phyloP scores from a whole-genome alignment of 2,888 invertebrate species.

The Ophion obscuratus region DNA sequence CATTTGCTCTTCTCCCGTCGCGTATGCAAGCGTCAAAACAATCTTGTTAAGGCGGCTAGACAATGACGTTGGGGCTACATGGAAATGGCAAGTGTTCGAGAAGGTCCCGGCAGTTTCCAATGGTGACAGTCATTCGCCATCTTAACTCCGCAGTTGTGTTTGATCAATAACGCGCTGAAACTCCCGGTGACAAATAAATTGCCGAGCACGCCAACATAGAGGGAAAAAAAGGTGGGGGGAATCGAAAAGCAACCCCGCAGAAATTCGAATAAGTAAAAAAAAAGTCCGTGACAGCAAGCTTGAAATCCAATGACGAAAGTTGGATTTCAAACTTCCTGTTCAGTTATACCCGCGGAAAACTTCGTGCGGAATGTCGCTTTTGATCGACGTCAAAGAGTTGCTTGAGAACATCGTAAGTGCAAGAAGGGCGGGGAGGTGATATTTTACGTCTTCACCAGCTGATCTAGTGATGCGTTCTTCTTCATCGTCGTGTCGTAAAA shows the following conservation, averaged over 20 bases:
- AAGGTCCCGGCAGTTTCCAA: not conserved
- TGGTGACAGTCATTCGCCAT: slow-evolving; percentile 12
- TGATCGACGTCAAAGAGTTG: slow-evolving; percentile 23
- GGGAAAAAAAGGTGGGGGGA: not conserved
- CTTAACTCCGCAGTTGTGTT: slow-evolving; percentile 6
- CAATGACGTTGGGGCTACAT: not conserved
- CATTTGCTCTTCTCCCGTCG: slow-evolving; percentile 6
- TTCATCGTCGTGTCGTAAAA: slow-evolving; percentile 7
- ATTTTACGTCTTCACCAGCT: slow-evolving; percentile 66
- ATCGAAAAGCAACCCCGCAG: not conserved
- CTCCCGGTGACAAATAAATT: not conserved
- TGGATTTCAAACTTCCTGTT: slow-evolving; percentile 36
- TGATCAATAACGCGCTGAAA: slow-evolving; percentile 10
- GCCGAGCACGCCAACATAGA: not conserved
- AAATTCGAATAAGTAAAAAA: not conserved
- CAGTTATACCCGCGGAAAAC: not conserved
- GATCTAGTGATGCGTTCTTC: slow-evolving; percentile 57
- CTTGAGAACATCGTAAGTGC: slow-evolving; percentile 16
- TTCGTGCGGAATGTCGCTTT: slow-evolving; percentile 30
- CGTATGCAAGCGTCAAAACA: slow-evolving; percentile 32
- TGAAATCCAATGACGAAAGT: slow-evolving; percentile 14
- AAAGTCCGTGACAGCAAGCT: not conserved
- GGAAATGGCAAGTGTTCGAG: not conserved
- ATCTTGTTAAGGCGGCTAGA: slow-evolving; percentile 8
- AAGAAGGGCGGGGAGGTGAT: slow-evolving; percentile 24